Conservation (phyloP, 2,888 invertebrate species). For the Oithona nana region DNA sequence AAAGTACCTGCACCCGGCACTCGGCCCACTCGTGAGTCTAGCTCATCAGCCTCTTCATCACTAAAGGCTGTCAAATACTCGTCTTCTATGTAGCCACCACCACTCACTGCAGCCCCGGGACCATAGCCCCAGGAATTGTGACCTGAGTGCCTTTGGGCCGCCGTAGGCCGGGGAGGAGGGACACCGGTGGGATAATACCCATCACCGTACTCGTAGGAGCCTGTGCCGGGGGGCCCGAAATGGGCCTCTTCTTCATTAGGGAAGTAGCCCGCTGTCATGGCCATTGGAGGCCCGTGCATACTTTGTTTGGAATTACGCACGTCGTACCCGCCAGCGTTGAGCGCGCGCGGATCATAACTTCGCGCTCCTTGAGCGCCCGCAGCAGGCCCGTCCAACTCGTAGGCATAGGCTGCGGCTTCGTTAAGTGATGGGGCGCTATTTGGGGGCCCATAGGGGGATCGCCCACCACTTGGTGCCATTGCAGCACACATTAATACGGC, state of each 20-base stretch:
- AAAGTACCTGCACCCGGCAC: background rate
- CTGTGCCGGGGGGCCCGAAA: background rate
- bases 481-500: background rate
- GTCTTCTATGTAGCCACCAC: background rate
- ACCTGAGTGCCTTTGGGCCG: background rate
- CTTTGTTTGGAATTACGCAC: too few relatives aligned
- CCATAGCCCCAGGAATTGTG: background rate
- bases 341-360: background rate
- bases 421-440: background rate
- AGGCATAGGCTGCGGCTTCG: background rate
- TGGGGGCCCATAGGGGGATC: background rate
- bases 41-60: conserved; percentile 10
- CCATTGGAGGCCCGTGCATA: background rate
- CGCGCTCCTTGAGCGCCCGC: background rate
- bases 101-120: background rate
- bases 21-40: conserved; percentile 4
- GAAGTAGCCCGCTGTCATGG: background rate
- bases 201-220: background rate
- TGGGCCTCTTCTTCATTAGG: background rate
- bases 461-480: conserved; percentile 2
- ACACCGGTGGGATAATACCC: background rate
- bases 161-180: background rate
- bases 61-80: conserved; percentile 1
- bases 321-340: background rate
- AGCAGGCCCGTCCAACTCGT: background rate